phyloP scores from a whole-genome alignment of 2,797 vertebrate species.

The Pipistrellus pygmaeus region DNA sequence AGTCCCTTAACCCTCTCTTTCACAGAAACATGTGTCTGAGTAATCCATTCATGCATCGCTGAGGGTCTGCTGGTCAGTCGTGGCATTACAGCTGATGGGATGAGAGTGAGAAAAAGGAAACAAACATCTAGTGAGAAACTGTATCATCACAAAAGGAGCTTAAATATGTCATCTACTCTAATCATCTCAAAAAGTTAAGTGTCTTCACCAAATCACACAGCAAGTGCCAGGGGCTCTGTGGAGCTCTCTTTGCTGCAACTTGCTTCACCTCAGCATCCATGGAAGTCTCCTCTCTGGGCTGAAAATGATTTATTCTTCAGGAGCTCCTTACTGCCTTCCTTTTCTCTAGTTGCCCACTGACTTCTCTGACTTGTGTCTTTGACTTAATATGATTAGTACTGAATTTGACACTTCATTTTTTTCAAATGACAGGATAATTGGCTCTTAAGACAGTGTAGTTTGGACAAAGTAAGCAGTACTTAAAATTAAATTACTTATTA shows the following conservation, averaged over 20 bases:
- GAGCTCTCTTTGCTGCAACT: background rate
- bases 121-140: background rate
- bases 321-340: background rate
- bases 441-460: conserved; percentile 47
- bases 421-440: conserved; percentile 47
- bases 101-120: background rate
- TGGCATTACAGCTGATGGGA: background rate
- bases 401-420: conserved; percentile 59
- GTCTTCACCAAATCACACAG: background rate
- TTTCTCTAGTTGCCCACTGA: conserved; percentile 29
- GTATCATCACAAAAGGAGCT: background rate
- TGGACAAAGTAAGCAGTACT: conserved; percentile 43
- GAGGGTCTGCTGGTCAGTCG: no score
- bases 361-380: conserved; percentile 50
- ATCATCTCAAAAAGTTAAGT: background rate
- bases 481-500: conserved; percentile 66
- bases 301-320: background rate
- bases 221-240: background rate
- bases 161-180: background rate
- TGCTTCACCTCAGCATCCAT: background rate
- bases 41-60: no score
- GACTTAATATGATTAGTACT: conserved; percentile 1
- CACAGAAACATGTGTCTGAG: no score
- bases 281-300: background rate
- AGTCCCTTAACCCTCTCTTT: no score